These are phyloP conservation scores for Ophion costatus DNA, from an alignment of 2,888 invertebrate genomes.

Conservation along the genomic window DNA sequence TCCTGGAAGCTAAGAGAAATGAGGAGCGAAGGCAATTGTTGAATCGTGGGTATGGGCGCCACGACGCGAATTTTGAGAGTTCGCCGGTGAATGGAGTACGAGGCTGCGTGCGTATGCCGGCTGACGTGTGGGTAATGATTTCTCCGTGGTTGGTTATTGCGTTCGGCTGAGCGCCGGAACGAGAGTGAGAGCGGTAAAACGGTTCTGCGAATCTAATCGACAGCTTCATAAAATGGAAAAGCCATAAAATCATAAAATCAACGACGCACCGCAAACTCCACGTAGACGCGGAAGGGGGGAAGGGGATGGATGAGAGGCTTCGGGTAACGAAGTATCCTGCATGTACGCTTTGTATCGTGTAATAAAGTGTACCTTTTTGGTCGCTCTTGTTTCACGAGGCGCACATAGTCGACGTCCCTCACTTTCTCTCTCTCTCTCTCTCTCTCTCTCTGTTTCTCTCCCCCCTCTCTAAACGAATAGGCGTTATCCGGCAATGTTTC, in stretches of 20 bases:
- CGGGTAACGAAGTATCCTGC: conserved; percentile 4
- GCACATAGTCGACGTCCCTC: neutral
- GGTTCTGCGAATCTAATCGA: conserved; percentile 81
- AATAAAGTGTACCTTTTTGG: conserved; percentile 46
- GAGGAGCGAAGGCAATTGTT: conserved; percentile 38
- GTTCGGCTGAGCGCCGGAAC: conserved; percentile 41
- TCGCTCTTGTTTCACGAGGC: conserved; percentile 61
- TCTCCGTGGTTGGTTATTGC: conserved; percentile 16
- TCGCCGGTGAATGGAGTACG: conserved; percentile 54
- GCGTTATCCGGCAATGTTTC: neutral
- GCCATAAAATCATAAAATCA: conserved; percentile 83
- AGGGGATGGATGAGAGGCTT: neutral
- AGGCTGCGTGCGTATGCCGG: conserved; percentile 17
- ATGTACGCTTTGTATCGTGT: neutral
- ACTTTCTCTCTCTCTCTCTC: too few relatives aligned
- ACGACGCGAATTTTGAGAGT: conserved; percentile 49
- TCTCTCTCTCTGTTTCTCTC: too few relatives aligned
- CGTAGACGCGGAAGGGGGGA: neutral
- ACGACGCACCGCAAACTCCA: conserved; percentile 66
- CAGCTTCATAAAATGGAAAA: conserved; percentile 82
- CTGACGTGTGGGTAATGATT: conserved; percentile 36
- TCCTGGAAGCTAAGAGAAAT: neutral
- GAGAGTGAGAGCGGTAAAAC: conserved; percentile 72
- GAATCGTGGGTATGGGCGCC: conserved; percentile 40
- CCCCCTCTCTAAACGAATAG: neutral